Evolutionary conservation across 2,888 invertebrate genomes (phyloP), one percentile per base, ranked within the genome.

Genomic region (Acleris literana): DNA sequence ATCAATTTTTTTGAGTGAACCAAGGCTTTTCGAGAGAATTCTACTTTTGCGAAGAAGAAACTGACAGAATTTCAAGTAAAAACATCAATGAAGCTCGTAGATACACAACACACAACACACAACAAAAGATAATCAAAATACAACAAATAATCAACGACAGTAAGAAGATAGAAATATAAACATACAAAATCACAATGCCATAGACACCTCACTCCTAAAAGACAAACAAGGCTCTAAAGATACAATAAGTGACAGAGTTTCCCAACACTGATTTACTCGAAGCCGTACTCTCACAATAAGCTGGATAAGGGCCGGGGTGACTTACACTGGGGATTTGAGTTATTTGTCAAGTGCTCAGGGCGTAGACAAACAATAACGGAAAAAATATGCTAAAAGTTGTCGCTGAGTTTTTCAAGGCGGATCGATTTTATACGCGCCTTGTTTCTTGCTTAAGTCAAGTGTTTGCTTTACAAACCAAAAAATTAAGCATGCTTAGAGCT

Each of bases 361-460:
- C 44, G 55, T 43, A 43, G 29, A 44, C 44, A 61, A 66, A 57
- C 61, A 61, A 66, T 66, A 66, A 61, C 56, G 52, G 17, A 61
- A 56, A n/a, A 61, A 61, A 66, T 66, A 66, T 61, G 56, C 56
- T 46, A 52, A 66, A 66, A 61, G 65, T 66, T 65, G 52, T 29
- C 64, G 17, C 18, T 48, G n/a, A 43, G 25, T n/a, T n/a, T 20
- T 51, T 22, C 25, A 57, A 22, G 16, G 16, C 22, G 22, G 6
- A 29, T 54, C 43, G 51, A 54, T 60, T 20, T 39, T 22, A n/a
- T 20, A n/a, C 6, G 16, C 3, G 48, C 39, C 48, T 29, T 7
- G 11, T 43, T 49, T 11, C 18, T 5, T n/a, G 44, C 6, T n/a
- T 44, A 44, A 6, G 5, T 16, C 6, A n/a, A n/a, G 16, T 44